These are phyloP conservation scores for Leptarthrus brevirostris DNA, from an alignment of 2,888 invertebrate genomes.

Conservation along the genomic window DNA sequence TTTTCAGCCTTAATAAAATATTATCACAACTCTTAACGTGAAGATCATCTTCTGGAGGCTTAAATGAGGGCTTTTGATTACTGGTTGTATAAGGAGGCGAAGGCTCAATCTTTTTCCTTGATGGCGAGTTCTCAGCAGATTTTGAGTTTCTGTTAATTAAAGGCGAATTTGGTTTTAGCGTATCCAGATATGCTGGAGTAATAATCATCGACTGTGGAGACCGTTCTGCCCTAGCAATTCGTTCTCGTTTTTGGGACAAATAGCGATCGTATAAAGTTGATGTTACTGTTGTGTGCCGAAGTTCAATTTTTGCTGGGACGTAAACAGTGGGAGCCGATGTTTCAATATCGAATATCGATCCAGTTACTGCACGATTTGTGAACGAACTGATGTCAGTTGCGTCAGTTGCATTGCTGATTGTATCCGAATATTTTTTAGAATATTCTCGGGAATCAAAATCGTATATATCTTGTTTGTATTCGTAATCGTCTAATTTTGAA, in stretches of 20 bases:
- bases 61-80: slow-evolving; percentile 43
- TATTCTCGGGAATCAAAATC: not conserved
- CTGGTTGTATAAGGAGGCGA: slow-evolving; percentile 22
- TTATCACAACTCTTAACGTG: slow-evolving; percentile 60
- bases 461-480: not conserved
- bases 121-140: slow-evolving; percentile 60
- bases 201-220: slow-evolving; percentile 62
- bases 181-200: slow-evolving; percentile 12
- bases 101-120: slow-evolving; percentile 52
- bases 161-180: slow-evolving; percentile 22
- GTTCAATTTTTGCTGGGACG: slow-evolving; percentile 63
- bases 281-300: slow-evolving; percentile 66
- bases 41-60: slow-evolving; percentile 54
- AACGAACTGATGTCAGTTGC: not conserved
- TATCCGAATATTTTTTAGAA: slow-evolving; percentile 4
- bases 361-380: slow-evolving; percentile 18
- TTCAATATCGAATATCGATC: slow-evolving; percentile 34
- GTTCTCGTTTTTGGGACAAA: slow-evolving; percentile 64
- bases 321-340: slow-evolving; percentile 61
- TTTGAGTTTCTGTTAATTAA: slow-evolving; percentile 54
- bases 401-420: not conserved
- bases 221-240: slow-evolving; percentile 61
- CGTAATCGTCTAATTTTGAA: not conserved
- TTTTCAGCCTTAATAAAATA: slow-evolving; percentile 57
- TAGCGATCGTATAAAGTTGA: slow-evolving; percentile 67